Evolutionary conservation across 2,797 vertebrate genomes (phyloP), one percentile per base, ranked within the genome.

Genomic region (Hipposideros larvatus): DNA sequence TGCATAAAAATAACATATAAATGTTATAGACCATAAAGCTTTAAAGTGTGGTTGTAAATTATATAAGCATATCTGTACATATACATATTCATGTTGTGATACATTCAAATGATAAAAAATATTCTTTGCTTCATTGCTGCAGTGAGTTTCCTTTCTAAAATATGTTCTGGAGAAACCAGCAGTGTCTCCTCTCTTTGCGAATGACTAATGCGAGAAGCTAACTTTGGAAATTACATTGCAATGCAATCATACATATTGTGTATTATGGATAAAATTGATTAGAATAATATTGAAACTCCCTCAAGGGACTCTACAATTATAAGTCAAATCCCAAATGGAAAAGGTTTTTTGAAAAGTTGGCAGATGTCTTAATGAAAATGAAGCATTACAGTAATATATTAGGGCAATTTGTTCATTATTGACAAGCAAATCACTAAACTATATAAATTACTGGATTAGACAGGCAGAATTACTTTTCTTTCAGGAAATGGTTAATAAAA

Each of bases 351-450:
- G 98, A 98, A 98, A 98, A 98, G 98, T 98, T 99, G 99, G 98
- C 99, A 99, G 98, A 98, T 98, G 98, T 98, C 98, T 98, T 99
- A 99, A 99, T 99, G 99, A 99, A 99, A 99, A 99, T 99, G 98
- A 99, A 99, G 98, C 98, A 99, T 99, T 99, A 98, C 97, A 98
- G 98, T 98, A 98, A 99, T 99, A 98, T 98, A 98, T 99, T 99
- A 99, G 97, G 97, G 98, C 98, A 98, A 98, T 99, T 98, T 98
- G 98, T 98, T 97, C 98, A 95, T 98, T 98, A 98, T 99, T 98
- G 98, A 98, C 99, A 99, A 98, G 98, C 79, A 98, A 98, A 98
- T 98, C 98, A 98, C 98, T 99, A 98, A 99, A 98, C 98, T 98
- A 97, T 98, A 99, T 98, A 98, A 98, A 99, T 99, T 98, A 98